Evolutionary conservation across 2,797 vertebrate species (phyloP).

Genomic region (Fistularia tabacaria): DNA sequence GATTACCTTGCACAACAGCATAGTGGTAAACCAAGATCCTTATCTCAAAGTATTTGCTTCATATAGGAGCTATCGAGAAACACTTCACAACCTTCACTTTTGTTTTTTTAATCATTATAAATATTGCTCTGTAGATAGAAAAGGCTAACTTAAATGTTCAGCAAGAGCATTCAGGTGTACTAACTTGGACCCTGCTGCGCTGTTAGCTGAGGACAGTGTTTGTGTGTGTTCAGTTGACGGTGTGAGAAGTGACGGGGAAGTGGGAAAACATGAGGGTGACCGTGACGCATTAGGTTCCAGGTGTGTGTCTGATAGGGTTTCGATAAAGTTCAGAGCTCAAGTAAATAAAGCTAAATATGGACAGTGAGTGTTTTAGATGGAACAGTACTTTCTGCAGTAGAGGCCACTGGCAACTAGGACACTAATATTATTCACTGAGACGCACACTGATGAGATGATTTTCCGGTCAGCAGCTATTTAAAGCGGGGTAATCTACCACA

Average conservation of each 20-base stretch:
- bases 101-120: too few species aligned
- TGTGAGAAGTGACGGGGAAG: constrained; percentile 21
- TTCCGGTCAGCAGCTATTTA: constrained; percentile 32
- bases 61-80: too few species aligned
- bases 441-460: constrained; percentile 38
- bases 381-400: constrained; percentile 1
- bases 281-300: background rate
- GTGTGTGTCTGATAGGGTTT: background rate
- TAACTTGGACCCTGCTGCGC: too few species aligned
- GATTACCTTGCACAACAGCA: too few species aligned
- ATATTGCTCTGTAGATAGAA: too few species aligned
- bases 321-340: background rate
- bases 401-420: constrained; percentile 25
- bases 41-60: too few species aligned
- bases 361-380: background rate
- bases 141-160: too few species aligned
- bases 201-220: background rate
- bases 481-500: constrained; percentile 1
- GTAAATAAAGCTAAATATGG: too few species aligned
- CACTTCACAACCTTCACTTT: too few species aligned
- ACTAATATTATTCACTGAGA: constrained; percentile 35
- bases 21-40: too few species aligned
- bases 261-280: constrained; percentile 12
- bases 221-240: constrained; percentile 10
- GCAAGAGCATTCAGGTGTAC: too few species aligned